Evolutionary conservation across 2,113 vertebrate species (phyloP), one percentile per base, ranked within the genome.

Genomic region (Mobula birostris): DNA sequence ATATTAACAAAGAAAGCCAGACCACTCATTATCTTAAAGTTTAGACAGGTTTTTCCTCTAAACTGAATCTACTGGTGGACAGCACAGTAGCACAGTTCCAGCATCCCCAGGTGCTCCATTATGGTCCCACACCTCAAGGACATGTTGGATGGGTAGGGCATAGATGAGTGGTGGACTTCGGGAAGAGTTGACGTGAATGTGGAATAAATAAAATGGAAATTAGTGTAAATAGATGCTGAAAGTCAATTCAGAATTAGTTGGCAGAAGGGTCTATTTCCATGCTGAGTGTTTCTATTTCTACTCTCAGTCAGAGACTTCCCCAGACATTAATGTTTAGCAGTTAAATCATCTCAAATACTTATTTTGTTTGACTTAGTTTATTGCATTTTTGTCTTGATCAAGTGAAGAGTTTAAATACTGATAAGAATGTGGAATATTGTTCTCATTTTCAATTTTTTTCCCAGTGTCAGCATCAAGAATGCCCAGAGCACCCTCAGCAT

Each of bases 341-440:
- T 63, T 63, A 87, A 63, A 87, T 63, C 27, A 87, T 63, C 83
- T 85, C 83, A 87, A 87, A 87, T 87, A 63, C 61, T 87, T 63
- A n/a, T 63, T 87, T 61, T 27, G 11, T 5, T 87, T 63, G 56
- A 6, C 1, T 77, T 77, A n/a, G 27, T 11, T 1, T n/a, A n/a
- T 77, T n/a, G 48, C 27, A n/a, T 63, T 63, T 87, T 87, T 61
- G 56, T 83, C 40, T 83, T 56, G 48, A 87, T n/a, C 24, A 63
- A 63, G 11, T 29, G 48, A 85, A 29, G 27, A 87, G 48, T 56
- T 9, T 40, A 36, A 82, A 61, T 4, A 7, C 56, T 63, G 56
- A 11, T 9, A 14, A 14, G 27, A 74, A 24, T 24, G 17, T 74
- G 3, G 29, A 87, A 87, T 9, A 87, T 87, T 61, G n/a, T n/a